Percentiles rank a stretch among this genome's conserved stretches.
Evolutionary conservation across 2,113 vertebrate species (phyloP).

Genomic region (Corythornis cristatus): DNA sequence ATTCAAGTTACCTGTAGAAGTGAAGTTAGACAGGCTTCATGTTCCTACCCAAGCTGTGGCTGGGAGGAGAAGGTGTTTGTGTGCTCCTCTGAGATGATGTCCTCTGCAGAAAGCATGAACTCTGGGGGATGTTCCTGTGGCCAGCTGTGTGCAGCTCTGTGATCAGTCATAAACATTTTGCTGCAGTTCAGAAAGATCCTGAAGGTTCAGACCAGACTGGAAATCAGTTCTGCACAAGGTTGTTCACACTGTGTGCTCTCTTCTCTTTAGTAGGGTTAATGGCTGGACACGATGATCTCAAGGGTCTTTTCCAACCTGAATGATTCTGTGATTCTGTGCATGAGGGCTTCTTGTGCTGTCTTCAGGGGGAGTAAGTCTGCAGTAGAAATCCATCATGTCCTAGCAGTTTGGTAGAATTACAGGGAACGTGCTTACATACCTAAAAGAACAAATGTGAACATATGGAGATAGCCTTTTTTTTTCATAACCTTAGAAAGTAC

Average conservation of each 20-base stretch:
- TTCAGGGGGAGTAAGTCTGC: neutral
- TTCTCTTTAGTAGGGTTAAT: neutral
- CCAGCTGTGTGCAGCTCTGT: neutral
- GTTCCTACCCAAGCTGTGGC: neutral
- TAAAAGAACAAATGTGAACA: slow-evolving; percentile 48
- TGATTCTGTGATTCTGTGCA: neutral
- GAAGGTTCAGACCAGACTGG: neutral
- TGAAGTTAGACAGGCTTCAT: neutral
- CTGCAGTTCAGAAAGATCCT: slow-evolving; percentile 4
- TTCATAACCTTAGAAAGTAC: slow-evolving; percentile 29
- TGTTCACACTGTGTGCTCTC: neutral
- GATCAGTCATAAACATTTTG: slow-evolving; percentile 24
- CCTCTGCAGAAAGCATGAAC: neutral
- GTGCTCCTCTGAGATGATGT: neutral
- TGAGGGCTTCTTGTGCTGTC: neutral
- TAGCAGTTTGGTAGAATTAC: slow-evolving; percentile 47
- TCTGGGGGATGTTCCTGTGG: neutral
- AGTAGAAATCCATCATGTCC: slow-evolving; percentile 14
- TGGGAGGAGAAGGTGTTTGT: neutral
- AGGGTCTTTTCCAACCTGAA: too few relatives aligned
- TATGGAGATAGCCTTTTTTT: slow-evolving; percentile 21
- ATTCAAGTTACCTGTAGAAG: neutral
- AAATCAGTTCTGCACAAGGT: neutral
- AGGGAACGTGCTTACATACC: slow-evolving; percentile 47
- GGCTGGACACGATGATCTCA: too few relatives aligned